A percentile compares a stretch with the other conserved stretches of the same genome.
Conservation (phyloP, 2,888 invertebrate genomes). For the Bembecia ichneumoniformis region DNA sequence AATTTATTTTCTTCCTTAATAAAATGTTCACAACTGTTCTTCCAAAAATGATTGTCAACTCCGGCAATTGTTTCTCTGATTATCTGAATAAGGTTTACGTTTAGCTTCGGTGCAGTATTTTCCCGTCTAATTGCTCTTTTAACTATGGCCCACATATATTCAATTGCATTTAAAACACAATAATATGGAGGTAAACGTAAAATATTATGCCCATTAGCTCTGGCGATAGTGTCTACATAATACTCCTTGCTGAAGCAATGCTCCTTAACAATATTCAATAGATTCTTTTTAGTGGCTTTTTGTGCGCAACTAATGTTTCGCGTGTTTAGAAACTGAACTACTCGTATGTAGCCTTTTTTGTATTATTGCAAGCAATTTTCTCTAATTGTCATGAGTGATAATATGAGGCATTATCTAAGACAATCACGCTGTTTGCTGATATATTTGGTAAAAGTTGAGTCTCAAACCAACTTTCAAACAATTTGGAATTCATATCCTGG, state of each 20-base stretch:
- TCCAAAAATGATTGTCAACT: no score
- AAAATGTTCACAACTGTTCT: no score
- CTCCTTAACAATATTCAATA: neutral
- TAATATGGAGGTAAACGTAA: conserved; percentile 2
- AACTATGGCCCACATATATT: neutral
- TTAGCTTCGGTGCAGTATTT: no score
- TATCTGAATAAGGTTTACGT: no score
- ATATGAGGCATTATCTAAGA: conserved; percentile 1
- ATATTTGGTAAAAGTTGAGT: neutral
- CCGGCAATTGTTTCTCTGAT: no score
- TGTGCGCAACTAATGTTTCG: conserved; percentile 2
- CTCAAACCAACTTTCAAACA: neutral
- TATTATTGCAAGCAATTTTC: neutral
- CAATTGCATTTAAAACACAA: conserved; percentile 3
- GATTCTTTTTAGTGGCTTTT: neutral
- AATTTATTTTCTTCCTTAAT: no score
- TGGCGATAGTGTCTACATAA: neutral
- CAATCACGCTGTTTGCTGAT: neutral
- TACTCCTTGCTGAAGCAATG: neutral
- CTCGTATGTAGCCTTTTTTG: conserved; percentile 1
- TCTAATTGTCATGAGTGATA: neutral
- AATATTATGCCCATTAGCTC: conserved; percentile 1
- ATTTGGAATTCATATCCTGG: neutral
- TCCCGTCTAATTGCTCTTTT: no score
- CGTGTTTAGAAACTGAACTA: conserved; percentile 1